phyloP scores from a whole-genome alignment of 2,113 vertebrate genomes.

The Equus quagga region DNA sequence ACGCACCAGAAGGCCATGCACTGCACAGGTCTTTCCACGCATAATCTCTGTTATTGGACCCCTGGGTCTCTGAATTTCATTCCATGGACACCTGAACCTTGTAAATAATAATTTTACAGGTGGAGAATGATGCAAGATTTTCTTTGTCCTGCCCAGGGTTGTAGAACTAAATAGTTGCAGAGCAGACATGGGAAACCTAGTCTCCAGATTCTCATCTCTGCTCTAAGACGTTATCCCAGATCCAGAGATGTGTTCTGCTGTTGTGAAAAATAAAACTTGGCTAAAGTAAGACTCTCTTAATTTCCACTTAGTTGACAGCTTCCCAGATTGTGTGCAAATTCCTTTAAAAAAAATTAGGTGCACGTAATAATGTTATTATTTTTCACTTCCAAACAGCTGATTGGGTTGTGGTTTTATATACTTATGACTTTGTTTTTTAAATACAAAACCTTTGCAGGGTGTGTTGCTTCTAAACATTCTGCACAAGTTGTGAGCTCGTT shows the following conservation, averaged over 20 bases:
- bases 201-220: neutral
- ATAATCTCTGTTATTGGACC: neutral
- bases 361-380: neutral
- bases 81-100: neutral
- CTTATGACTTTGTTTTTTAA: neutral
- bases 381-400: neutral
- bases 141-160: neutral
- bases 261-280: neutral
- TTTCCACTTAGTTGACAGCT: neutral
- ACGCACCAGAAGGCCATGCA: neutral
- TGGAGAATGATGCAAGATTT: neutral
- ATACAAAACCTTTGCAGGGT: neutral
- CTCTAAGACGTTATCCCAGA: neutral
- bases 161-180: neutral
- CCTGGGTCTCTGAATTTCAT: neutral
- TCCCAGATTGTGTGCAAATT: neutral
- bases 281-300: neutral
- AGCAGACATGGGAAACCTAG: neutral
- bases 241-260: neutral
- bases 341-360: neutral
- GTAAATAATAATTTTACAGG: neutral
- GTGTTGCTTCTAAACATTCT: neutral
- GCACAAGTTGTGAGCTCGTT: neutral
- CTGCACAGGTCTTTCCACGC: neutral
- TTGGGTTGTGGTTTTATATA: neutral